These are phyloP conservation scores for Rapana venosa DNA, from an alignment of 2,888 invertebrate genomes.

Conservation along the genomic window DNA sequence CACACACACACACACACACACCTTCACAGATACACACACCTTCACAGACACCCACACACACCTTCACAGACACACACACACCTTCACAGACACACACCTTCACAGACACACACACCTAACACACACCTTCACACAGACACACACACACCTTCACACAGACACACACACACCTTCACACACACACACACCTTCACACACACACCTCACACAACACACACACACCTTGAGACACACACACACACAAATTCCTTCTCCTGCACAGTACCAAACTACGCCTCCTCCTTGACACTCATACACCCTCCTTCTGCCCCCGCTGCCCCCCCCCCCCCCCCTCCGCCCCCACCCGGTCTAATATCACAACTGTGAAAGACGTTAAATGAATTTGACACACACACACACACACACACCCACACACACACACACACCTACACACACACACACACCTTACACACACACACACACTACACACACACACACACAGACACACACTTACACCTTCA, in stretches of 20 bases:
- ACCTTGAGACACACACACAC: no score
- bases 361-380: no score
- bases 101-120: neutral
- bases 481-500: neutral
- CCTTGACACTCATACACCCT: no score
- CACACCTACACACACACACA: conserved; percentile 11
- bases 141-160: conserved; percentile 9
- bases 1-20: no score
- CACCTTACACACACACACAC: neutral
- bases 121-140: conserved; percentile 17
- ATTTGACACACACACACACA: conserved; percentile 10
- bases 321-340: no score
- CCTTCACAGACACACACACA: conserved; percentile 33
- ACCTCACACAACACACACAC: neutral
- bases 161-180: conserved; percentile 29
- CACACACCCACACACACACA: conserved; percentile 25
- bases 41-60: no score
- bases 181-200: conserved; percentile 29
- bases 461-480: neutral
- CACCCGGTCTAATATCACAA: no score
- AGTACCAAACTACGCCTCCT: no score
- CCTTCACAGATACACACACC: neutral
- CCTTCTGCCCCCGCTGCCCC: no score
- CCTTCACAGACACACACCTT: neutral
- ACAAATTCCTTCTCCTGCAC: no score